Evolutionary conservation across 2,888 invertebrate genomes (phyloP).

Genomic region (Tetropium fuscum): DNA sequence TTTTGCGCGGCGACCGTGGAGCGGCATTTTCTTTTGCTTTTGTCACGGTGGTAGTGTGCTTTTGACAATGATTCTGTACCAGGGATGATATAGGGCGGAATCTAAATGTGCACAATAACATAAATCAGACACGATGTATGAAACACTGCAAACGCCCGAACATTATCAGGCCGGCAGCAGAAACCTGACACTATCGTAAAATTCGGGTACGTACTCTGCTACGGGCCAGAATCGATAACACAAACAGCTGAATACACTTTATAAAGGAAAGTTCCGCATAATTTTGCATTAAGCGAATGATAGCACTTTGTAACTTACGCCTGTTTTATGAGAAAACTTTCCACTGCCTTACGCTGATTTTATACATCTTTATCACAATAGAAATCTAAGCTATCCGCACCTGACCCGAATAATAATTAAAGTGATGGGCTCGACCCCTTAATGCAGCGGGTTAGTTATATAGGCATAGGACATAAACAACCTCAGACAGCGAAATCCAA

Average conservation of each 20-base stretch:
- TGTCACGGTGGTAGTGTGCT: conserved; percentile 17
- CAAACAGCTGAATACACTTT: conserved; percentile 20
- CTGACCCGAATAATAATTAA: conserved; percentile 16
- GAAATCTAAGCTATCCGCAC: conserved; percentile 1
- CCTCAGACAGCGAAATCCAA: neutral
- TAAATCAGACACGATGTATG: conserved; percentile 21
- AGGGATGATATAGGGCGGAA: conserved; percentile 21
- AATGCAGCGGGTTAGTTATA: no score
- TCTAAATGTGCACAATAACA: conserved; percentile 24
- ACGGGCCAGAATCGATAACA: conserved; percentile 24
- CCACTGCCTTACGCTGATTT: conserved; percentile 6
- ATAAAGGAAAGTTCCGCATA: conserved; percentile 27
- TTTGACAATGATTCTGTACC: conserved; percentile 20
- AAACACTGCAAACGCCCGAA: conserved; percentile 24
- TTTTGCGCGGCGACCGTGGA: neutral
- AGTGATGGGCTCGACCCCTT: neutral
- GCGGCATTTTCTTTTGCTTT: neutral
- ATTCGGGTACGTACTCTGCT: conserved; percentile 11
- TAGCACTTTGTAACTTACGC: conserved; percentile 21
- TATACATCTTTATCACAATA: conserved; percentile 1
- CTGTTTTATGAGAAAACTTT: conserved; percentile 28
- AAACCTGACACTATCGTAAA: conserved; percentile 23
- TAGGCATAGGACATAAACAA: no score
- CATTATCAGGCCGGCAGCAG: conserved; percentile 23
- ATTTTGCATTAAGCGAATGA: conserved; percentile 30